Evolutionary conservation across 1,140 invertebrate genomes (phyloP), one percentile per base, ranked within the genome.

Genomic region (Eurosta solidaginis): DNA sequence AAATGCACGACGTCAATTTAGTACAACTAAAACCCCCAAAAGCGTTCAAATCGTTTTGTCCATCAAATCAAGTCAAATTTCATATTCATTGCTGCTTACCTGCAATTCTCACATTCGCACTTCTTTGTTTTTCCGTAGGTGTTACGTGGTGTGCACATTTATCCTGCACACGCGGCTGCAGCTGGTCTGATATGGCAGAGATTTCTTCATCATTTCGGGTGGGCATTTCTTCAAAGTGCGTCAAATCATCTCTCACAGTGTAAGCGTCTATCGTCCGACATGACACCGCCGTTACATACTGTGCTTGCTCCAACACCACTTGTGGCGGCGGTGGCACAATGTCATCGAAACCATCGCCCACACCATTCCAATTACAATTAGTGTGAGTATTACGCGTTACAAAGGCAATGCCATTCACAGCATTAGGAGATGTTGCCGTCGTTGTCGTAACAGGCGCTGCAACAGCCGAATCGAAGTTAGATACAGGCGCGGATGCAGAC

Each of bases 331-430:
- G 50, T 25, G 20, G 50, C 36, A 42, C 47, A 76, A 76, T 74
- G 63, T 54, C 59, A 73, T 47, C 54, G 33, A 54, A 44, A 74
- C 77, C 17, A 78, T 45, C 40, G 78, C 50, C 40, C 44, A 84
- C 82, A 79, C 83, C 84, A 82, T 83, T 79, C 84, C 84, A 85
- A 84, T 85, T 82, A 84, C 84, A 81, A 76, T 82, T 82, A 85
- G 86, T 85, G 74, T 33, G 25, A 68, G 27, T 10, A 12, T 49
- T 42, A n/a, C 10, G 49, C 3, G 27, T 78, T 47, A 17, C 52
- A 59, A 63, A 42, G 76, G 29, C 54, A 45, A 59, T 42, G 52
- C 27, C 42, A n/a, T 40, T 77, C 29, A 17, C 45, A 25, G 45
- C 27, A 42, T 74, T 33, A 9, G 6, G 44, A 27, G 20, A 20